Percentiles rank a stretch among this genome's conserved stretches.
These are phyloP conservation scores for Pimephales promelas DNA, from an alignment of 2,113 vertebrate species.

Conservation along the genomic window DNA sequence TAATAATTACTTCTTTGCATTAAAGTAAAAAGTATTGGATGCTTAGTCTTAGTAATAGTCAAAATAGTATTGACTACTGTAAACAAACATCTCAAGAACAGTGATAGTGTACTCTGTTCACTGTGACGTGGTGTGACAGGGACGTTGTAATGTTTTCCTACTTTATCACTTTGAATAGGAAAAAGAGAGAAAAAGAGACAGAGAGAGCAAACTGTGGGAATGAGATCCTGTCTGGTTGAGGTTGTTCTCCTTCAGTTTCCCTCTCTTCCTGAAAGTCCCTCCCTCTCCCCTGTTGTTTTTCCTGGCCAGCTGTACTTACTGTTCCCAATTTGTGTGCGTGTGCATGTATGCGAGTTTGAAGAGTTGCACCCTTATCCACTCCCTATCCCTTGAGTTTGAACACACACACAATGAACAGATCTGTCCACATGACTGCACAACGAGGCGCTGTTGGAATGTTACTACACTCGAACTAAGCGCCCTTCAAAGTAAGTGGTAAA, in stretches of 20 bases:
- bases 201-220: constrained; percentile 54
- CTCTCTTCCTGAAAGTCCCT: constrained; percentile 68
- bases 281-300: constrained; percentile 66
- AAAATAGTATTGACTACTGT: not conserved
- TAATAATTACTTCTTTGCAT: not conserved
- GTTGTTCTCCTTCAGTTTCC: constrained; percentile 74
- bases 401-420: constrained; percentile 41
- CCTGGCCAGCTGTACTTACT: constrained; percentile 66
- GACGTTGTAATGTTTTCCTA: constrained; percentile 44
- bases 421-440: constrained; percentile 28
- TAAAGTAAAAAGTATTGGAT: not conserved
- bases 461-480: not conserved
- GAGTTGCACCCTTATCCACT: constrained; percentile 42
- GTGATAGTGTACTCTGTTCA: constrained; percentile 27
- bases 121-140: constrained; percentile 47
- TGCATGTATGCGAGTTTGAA: constrained; percentile 49
- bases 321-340: constrained; percentile 64
- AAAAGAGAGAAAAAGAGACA: constrained; percentile 17
- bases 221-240: constrained; percentile 64
- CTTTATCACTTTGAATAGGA: constrained; percentile 40
- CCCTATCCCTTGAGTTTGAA: constrained; percentile 61
- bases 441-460: constrained; percentile 15
- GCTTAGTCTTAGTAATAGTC: not conserved
- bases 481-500: constrained; percentile 35
- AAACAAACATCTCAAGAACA: not conserved